These are phyloP conservation scores for Pseudois nayaur DNA, from an alignment of 2,113 vertebrate genomes.

Conservation along the genomic window DNA sequence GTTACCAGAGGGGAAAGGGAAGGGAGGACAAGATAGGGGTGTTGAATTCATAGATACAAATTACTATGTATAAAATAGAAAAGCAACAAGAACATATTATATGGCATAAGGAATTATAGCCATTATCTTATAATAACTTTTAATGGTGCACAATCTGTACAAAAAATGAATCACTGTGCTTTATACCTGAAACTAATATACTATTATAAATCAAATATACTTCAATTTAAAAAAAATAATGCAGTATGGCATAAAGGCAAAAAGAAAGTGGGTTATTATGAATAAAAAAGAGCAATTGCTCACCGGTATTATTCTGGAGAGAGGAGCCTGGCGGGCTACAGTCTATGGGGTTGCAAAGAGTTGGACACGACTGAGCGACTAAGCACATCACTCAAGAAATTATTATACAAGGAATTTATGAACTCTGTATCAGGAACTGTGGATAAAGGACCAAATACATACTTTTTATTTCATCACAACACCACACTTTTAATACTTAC, in stretches of 20 bases:
- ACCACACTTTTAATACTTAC: not conserved
- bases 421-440: not conserved
- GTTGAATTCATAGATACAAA: not conserved
- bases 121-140: not conserved
- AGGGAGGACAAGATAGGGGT: not conserved
- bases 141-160: not conserved
- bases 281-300: not conserved
- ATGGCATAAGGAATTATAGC: not conserved
- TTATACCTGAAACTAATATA: not conserved
- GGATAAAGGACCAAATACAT: not conserved
- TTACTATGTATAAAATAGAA: not conserved
- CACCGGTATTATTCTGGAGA: not conserved
- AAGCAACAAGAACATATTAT: not conserved
- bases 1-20: not conserved
- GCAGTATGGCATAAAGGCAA: not conserved
- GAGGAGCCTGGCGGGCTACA: not conserved
- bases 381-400: not conserved
- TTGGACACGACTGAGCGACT: rapidly evolving
- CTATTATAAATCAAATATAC: not conserved
- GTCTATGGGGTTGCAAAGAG: not conserved
- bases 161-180: not conserved
- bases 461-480: not conserved
- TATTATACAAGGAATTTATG: not conserved
- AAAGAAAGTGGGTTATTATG: not conserved
- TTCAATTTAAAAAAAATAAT: not conserved